Evolutionary conservation across 2,797 vertebrate genomes (phyloP), one percentile per base, ranked within the genome.

Genomic region (Halcyon badia): DNA sequence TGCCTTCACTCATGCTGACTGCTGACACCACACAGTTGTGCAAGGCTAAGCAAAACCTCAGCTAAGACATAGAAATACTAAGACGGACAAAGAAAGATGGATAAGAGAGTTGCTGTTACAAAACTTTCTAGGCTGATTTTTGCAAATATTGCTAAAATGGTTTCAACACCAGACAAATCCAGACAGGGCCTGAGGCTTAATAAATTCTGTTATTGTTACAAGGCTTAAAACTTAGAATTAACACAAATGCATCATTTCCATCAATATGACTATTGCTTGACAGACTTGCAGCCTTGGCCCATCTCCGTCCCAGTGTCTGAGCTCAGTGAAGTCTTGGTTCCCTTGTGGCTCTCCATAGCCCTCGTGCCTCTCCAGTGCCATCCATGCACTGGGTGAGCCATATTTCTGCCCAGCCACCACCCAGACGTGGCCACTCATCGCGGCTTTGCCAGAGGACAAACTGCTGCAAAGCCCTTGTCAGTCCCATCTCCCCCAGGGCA

Each of bases 131-230:
- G 49, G 54, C 60, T 7, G 37, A 77, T 85, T 91, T 68, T 91
- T 79, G 70, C 48, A 86, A 70, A 54, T 62, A 39, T 6, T 60
- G 49, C 58, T 84, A 76, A 89, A 91, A 70, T 21, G 18, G 20
- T 42, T 82, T 87, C 48, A 82, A 91, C 24, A 30, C 5, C 71
- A 91, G 66, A 89, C 44, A 94, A 87, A 95, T 76, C 49, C 68
- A 77, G 79, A 44, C 25, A 73, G 64, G 10, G 41, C 9, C 37
- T 22, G 44, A 42, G n/a, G n/a, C 48, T 92, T 84, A 89, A 83
- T 60, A 33, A 2, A 18, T 51, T 64, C 22, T 69, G 31, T 31
- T 41, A 54, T 30, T 91, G 41, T 57, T 79, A 72, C 4, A 76
- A 82, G 60, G 62, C 69, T 75, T 71, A 84, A 61, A 91, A 69